Conservation (phyloP, 1,140 invertebrate species). For the Drosophila cardini region DNA sequence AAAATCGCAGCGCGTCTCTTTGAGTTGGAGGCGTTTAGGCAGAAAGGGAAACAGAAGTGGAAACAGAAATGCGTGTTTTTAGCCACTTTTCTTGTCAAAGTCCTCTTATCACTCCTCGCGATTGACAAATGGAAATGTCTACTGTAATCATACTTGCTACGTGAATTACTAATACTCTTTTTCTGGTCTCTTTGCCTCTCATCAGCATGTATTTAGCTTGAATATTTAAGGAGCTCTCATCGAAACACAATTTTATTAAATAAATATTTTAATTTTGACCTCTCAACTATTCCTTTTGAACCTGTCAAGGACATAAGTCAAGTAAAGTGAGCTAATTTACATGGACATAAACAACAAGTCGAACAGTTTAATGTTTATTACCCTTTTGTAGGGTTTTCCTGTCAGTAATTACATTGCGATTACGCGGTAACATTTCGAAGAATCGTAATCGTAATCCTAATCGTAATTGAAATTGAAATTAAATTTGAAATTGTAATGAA, state of each 20-base stretch:
- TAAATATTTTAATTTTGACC: conserved; percentile 5
- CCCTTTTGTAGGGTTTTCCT: neutral
- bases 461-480: conserved; percentile 37
- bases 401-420: conserved; percentile 39
- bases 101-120: conserved; percentile 13
- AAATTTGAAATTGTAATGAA: neutral
- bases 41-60: neutral
- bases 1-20: conserved; percentile 34
- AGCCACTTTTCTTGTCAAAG: conserved; percentile 41
- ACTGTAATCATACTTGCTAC: conserved; percentile 61
- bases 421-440: conserved; percentile 28
- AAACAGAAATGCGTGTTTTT: conserved; percentile 48
- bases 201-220: conserved; percentile 27
- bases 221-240: neutral
- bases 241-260: neutral
- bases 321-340: conserved; percentile 36
- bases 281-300: conserved; percentile 2
- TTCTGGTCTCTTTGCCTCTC: conserved; percentile 21
- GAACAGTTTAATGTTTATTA: conserved; percentile 15
- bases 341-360: conserved; percentile 31
- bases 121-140: conserved; percentile 58
- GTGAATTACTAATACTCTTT: conserved; percentile 65
- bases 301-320: conserved; percentile 11
- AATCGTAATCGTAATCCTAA: conserved; percentile 40
- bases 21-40: neutral